These are phyloP conservation scores for Falco concolor DNA, from an alignment of 2,797 vertebrate species.

Conservation along the genomic window DNA sequence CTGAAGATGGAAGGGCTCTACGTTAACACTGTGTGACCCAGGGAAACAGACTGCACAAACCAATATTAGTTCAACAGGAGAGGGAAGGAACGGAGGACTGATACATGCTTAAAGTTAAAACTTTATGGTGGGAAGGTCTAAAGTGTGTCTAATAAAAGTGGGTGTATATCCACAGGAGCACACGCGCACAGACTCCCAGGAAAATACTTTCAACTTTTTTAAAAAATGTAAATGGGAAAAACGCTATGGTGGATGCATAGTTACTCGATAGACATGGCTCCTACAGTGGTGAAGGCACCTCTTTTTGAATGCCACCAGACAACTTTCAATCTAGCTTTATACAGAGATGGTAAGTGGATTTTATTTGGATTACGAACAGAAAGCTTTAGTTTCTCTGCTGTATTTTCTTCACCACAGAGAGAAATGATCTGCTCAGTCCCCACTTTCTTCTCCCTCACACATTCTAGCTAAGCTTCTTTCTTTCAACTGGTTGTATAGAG, in stretches of 20 bases:
- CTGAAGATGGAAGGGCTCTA: neutral
- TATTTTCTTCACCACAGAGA: neutral
- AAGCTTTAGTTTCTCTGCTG: neutral
- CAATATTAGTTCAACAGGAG: neutral
- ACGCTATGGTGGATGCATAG: neutral
- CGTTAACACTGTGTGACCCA: neutral
- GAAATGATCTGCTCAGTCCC: neutral
- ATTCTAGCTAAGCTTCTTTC: neutral
- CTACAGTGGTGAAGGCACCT: neutral
- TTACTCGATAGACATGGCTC: neutral
- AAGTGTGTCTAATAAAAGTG: neutral
- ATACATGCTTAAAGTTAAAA: neutral
- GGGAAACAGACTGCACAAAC: neutral
- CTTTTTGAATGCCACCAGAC: neutral
- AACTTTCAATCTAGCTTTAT: neutral
- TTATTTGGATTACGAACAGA: neutral
- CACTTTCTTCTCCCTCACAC: neutral
- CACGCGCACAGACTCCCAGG: neutral
- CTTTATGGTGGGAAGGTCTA: neutral
- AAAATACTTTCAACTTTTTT: neutral
- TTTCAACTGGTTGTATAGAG: neutral
- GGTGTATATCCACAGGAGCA: neutral
- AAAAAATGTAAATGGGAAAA: neutral
- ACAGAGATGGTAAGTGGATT: neutral
- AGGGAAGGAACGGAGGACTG: accelerated